Conservation (phyloP, 2,888 invertebrate genomes). For the Drosophila mimica region DNA sequence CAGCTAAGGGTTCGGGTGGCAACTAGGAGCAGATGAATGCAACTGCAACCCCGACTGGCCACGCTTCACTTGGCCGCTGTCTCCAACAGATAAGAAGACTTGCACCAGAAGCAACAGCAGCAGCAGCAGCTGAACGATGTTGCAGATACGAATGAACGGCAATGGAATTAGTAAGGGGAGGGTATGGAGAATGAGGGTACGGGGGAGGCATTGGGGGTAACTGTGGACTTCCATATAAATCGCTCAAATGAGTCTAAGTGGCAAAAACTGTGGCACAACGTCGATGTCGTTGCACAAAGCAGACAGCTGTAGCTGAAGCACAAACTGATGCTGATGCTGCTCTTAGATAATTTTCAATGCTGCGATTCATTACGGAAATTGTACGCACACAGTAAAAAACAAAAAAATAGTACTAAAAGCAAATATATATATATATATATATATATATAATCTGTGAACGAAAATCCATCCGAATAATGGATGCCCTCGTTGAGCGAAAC, state of each 20-base stretch:
- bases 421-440: not conserved
- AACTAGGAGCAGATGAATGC: conserved; percentile 30
- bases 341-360: conserved; percentile 69
- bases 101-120: conserved; percentile 30
- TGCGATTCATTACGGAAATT: conserved; percentile 69
- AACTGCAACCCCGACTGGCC: conserved; percentile 56
- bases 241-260: conserved; percentile 64
- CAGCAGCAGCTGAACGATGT: conserved; percentile 48
- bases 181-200: not conserved
- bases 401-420: not conserved
- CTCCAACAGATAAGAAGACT: conserved; percentile 71
- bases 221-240: conserved; percentile 48
- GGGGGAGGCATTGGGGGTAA: not conserved
- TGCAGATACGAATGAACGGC: conserved; percentile 36
- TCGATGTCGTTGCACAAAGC: conserved; percentile 58
- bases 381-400: conserved; percentile 24
- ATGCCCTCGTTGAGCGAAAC: not conserved
- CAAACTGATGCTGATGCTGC: conserved; percentile 36
- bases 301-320: conserved; percentile 44
- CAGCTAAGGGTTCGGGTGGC: not conserved
- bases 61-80: conserved; percentile 58
- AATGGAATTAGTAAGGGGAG: not conserved
- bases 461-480: not conserved
- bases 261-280: conserved; percentile 55
- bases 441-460: not conserved